Base-by-base conservation (phyloP, 2,113 vertebrate species). In the Connochaetes taurinus region DNA sequence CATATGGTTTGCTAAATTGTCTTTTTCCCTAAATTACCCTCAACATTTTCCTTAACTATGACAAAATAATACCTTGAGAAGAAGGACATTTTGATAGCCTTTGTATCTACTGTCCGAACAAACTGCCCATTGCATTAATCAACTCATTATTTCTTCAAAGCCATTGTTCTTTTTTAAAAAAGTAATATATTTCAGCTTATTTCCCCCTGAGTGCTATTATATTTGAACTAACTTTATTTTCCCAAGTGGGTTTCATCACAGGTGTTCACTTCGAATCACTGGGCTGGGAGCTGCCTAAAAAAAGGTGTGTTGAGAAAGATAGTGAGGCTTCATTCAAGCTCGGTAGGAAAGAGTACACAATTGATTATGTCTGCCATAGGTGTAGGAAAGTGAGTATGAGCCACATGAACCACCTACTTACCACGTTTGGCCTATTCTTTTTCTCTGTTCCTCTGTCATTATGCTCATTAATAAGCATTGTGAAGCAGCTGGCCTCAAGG, bases 1-100 rank as follows among this genome's bases (percentile, higher is more conserved):
- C 97, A 94, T 97, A 97, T 96, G 95, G 89, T 96, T 97, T 85
- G 55, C 81, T 96, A 84, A 95, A 90, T 90, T 94, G 95, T 97
- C 96, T 95, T 97, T 96, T 95, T 7, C 67, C 85, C 62, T 86
- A 86, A 89, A 92, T 40, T 84, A 76, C 29, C 47, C 74, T 96
- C 88, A 86, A 80, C 58, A 92, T 91, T 97, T 96, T 87, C 45
- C 45, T 91, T 94, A 80, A 53, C 50, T n/a, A 62, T 81, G 33
- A 93, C 80, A 97, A 58, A 97, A 97, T 13, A 83, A 47, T 91
- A 83, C 57, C 58, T 50, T 58, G 57, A 86, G 83, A 80, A 94
- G 96, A 96, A 86, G 71, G 67, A 87, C 52, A 55, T 83, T 98
- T 95, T 86, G 62, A 55, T 71, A 87, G 93, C 90, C 74, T 90